Percentiles rank a stretch among this genome's conserved stretches.
phyloP scores from a whole-genome alignment of 2,888 invertebrate species.

The Abrostola triplasia region DNA sequence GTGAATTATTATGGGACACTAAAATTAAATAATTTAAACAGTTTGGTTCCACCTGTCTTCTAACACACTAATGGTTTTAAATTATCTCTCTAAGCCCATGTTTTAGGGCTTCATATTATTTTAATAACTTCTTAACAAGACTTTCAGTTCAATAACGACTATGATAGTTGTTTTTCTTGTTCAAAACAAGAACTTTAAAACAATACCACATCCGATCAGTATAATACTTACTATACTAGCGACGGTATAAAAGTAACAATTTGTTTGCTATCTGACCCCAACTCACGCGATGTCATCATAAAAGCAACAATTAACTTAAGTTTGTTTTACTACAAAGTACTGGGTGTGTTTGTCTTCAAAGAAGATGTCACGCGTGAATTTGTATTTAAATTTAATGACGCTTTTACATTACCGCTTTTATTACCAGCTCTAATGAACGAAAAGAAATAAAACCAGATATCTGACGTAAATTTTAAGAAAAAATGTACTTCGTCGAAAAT shows the following conservation, averaged over 20 bases:
- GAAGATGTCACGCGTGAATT: slow-evolving; percentile 75
- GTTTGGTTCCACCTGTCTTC: too few relatives aligned
- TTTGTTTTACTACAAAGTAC: slow-evolving; percentile 78
- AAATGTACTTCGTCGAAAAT: slow-evolving; percentile 39
- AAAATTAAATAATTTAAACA: too few relatives aligned
- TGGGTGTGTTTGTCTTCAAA: slow-evolving; percentile 80
- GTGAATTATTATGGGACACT: too few relatives aligned
- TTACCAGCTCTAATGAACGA: slow-evolving; percentile 54
- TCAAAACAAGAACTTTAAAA: neutral
- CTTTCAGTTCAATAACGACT: neutral
- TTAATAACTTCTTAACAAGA: too few relatives aligned
- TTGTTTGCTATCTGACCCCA: slow-evolving; percentile 75
- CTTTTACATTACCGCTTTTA: slow-evolving; percentile 65
- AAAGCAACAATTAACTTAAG: slow-evolving; percentile 83
- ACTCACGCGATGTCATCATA: slow-evolving; percentile 84
- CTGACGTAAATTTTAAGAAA: slow-evolving; percentile 43
- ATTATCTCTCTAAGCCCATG: too few relatives aligned
- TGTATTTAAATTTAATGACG: slow-evolving; percentile 69
- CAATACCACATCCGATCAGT: slow-evolving; percentile 46
- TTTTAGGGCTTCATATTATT: too few relatives aligned
- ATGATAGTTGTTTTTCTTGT: neutral
- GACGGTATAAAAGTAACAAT: slow-evolving; percentile 70
- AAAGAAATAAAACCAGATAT: slow-evolving; percentile 56
- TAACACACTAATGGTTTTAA: too few relatives aligned
- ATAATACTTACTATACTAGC: slow-evolving; percentile 30